phyloP scores from a whole-genome alignment of 2,113 vertebrate species.

The Poeciliopsis turrubarensis region DNA sequence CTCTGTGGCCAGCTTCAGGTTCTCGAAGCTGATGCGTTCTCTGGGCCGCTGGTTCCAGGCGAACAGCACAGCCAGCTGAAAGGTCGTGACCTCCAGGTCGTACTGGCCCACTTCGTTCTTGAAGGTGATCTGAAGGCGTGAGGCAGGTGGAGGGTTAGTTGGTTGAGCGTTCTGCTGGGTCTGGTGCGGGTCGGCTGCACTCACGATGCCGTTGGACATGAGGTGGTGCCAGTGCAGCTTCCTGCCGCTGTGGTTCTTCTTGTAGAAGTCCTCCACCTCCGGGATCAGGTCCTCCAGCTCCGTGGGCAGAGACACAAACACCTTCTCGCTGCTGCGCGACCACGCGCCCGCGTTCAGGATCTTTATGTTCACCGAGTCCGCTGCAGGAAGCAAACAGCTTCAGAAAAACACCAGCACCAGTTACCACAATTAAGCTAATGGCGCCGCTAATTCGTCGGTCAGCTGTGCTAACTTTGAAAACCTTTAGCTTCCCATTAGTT shows the following conservation, averaged over 20 bases:
- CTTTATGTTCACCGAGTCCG: constrained; percentile 99
- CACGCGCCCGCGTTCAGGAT: constrained; percentile 98
- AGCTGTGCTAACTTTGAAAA: too few relatives aligned
- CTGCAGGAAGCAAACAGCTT: constrained; percentile 60
- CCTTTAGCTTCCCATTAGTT: too few relatives aligned
- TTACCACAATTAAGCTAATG: too few relatives aligned
- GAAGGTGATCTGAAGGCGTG: constrained; percentile 90
- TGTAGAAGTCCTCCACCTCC: constrained; percentile 99
- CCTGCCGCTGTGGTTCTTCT: constrained; percentile 98
- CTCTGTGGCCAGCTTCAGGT: constrained; percentile 96
- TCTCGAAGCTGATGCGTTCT: constrained; percentile 99
- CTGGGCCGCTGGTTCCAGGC: constrained; percentile 99
- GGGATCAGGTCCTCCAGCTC: constrained; percentile 98
- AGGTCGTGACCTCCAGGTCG: constrained; percentile 98
- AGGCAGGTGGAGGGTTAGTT: background rate
- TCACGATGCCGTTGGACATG: constrained; percentile 99
- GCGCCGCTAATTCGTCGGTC: too few relatives aligned
- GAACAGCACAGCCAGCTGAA: constrained; percentile 96
- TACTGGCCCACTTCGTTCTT: constrained; percentile 99
- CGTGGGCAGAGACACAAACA: constrained; percentile 96
- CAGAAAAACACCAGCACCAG: background rate
- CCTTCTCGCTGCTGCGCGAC: constrained; percentile 98
- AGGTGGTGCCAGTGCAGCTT: constrained; percentile 99
- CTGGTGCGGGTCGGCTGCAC: constrained; percentile 47
- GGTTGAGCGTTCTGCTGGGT: background rate